These are phyloP conservation scores for human DNA, from an alignment of 2,113 vertebrate species.

Conservation along the genomic window DNA sequence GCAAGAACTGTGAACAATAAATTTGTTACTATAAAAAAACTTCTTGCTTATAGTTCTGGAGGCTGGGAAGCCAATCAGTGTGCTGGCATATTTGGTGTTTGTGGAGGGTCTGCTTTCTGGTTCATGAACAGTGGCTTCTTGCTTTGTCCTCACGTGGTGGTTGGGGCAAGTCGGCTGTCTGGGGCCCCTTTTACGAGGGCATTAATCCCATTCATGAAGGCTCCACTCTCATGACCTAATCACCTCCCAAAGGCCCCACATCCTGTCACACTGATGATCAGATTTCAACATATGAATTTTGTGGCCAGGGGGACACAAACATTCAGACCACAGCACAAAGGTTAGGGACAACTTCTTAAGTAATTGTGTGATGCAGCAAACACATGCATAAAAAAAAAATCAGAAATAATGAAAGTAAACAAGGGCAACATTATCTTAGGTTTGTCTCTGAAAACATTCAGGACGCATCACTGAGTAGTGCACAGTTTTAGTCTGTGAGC, in stretches of 20 bases:
- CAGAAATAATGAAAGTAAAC: not conserved
- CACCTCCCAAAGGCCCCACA: not conserved
- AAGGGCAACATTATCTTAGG: not conserved
- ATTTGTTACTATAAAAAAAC: too few species aligned
- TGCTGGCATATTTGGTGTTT: not conserved
- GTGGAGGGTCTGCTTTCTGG: not conserved
- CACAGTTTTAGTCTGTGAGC: not conserved
- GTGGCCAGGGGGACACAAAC: not conserved
- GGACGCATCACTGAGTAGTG: not conserved
- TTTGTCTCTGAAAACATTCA: slow-evolving; percentile 1
- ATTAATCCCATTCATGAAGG: not conserved
- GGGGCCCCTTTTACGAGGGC: not conserved
- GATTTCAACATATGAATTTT: not conserved
- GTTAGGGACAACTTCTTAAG: not conserved
- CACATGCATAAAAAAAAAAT: not conserved
- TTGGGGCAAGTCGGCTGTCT: not conserved
- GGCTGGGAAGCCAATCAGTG: not conserved
- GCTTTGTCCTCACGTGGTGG: not conserved
- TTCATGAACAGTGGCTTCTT: not conserved
- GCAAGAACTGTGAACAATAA: too few species aligned
- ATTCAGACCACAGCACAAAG: not conserved
- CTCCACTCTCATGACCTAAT: not conserved
- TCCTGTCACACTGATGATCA: not conserved
- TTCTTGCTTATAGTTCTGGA: too few species aligned
- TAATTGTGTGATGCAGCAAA: not conserved